Base-by-base conservation (phyloP, 2,888 invertebrate species). In the Tinea semifulvella region DNA sequence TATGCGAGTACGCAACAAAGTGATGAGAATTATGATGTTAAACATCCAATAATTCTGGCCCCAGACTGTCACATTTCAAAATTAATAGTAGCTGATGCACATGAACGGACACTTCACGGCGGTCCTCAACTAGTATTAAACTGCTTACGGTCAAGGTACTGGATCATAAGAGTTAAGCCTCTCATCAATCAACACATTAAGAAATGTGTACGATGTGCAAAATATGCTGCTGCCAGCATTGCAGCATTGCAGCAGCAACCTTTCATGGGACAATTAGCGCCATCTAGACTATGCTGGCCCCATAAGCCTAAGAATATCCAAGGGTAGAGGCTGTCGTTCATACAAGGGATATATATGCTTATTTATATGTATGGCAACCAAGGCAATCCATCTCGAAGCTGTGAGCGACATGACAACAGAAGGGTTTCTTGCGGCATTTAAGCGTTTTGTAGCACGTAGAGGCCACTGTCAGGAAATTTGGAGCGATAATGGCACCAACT, bases 301-400 rank as follows among this genome's bases (percentile, higher is more conserved):
- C 7, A 46, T 47, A 2, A 39, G 45, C 3, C 18, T 50, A 8
- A 22, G 48, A 16, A 10, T 44, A 14, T 47, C 49, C 2, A 25
- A 20, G n/a, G 49, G 48, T 7, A 19, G 48, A 36, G 49, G 48
- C 2, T 39, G 3, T 10, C 18, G 16, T 4, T 28, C 46, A 26
- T 36, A 22, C 6, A 46, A 46, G 39, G 46, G 46, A 7, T 46
- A 46, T 13, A 46, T 46, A 3, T 52, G 53, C 16, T 17, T 51
- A 1, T 52, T 53, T 31, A 35, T 52, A 2, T 58, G 57, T 27
- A 47, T 56, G 50, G 46, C 47, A 0, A 54, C 56, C 0, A 48
- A 50, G 6, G 60, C 57, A 0, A 45, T 58, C 5, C 60, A 60
- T 43, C 28, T 62, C 0, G 62, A 63, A 43, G 46, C 52, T 1